phyloP scores from a whole-genome alignment of 2,113 vertebrate genomes.

The Picathartes gymnocephalus region DNA sequence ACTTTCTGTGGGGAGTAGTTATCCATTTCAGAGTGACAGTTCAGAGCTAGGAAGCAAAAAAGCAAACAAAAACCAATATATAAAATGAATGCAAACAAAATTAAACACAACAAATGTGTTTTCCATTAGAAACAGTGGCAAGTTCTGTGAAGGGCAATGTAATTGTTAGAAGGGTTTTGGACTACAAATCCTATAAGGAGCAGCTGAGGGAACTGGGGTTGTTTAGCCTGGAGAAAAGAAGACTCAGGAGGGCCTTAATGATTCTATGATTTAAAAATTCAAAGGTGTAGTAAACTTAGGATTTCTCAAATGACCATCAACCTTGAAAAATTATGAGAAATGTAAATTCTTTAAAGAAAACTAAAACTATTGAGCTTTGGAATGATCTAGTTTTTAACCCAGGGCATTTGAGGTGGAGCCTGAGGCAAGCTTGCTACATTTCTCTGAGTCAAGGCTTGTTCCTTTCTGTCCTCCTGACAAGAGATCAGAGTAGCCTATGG shows the following conservation, averaged over 20 bases:
- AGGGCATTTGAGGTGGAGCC: not conserved
- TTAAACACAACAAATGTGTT: not conserved
- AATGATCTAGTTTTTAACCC: not conserved
- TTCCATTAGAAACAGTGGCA: accelerated
- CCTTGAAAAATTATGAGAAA: not conserved
- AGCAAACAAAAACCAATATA: not conserved
- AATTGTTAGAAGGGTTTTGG: not conserved
- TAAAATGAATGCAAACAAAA: not conserved
- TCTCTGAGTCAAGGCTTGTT: not conserved
- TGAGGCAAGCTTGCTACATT: not conserved
- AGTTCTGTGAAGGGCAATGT: not conserved
- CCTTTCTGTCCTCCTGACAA: not conserved
- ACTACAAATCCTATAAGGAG: not conserved
- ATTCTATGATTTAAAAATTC: not conserved
- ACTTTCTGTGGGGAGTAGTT: not conserved
- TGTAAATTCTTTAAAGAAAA: not conserved
- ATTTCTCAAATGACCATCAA: not conserved
- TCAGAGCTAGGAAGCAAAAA: not conserved
- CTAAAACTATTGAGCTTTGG: not conserved
- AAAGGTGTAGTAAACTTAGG: not conserved
- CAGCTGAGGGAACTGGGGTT: not conserved
- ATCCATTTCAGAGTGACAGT: not conserved
- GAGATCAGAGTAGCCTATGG: not conserved
- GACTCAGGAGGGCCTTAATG: not conserved
- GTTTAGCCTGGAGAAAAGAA: not conserved